A percentile compares a stretch with the other conserved stretches of the same genome.
Evolutionary conservation across 2,113 vertebrate genomes (phyloP).

Genomic region (Theristicus caerulescens): DNA sequence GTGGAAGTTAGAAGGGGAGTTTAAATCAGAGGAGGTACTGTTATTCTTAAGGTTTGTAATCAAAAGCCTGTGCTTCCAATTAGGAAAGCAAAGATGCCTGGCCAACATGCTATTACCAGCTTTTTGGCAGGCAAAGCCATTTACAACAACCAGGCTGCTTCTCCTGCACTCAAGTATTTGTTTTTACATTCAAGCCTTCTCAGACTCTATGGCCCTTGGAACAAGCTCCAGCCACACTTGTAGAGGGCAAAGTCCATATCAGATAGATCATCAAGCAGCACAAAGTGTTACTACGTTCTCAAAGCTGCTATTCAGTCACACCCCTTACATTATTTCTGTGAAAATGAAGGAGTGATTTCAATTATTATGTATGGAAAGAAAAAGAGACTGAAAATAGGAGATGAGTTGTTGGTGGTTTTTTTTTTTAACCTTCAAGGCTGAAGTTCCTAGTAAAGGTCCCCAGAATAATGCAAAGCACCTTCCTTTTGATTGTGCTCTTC

Average conservation of each 20-base stretch:
- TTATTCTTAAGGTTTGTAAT: conserved; percentile 45
- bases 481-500: neutral
- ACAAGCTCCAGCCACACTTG: conserved; percentile 39
- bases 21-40: conserved; percentile 20
- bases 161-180: conserved; percentile 69
- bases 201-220: conserved; percentile 53
- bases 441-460: neutral
- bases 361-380: neutral
- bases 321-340: neutral
- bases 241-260: conserved; percentile 56
- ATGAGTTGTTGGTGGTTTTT: neutral
- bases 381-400: neutral
- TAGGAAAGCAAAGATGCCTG: conserved; percentile 58
- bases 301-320: conserved; percentile 38
- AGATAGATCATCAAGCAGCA: conserved; percentile 46
- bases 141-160: conserved; percentile 58
- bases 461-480: neutral
- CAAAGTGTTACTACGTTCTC: conserved; percentile 43
- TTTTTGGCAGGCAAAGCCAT: conserved; percentile 70
- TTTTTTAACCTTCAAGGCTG: neutral
- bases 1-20: neutral
- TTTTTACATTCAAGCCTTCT: conserved; percentile 73
- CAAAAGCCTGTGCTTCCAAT: conserved; percentile 67
- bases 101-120: conserved; percentile 60
- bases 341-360: conserved; percentile 28